These are phyloP conservation scores for Halyomorpha halys DNA, from an alignment of 1,140 invertebrate genomes.

Conservation along the genomic window DNA sequence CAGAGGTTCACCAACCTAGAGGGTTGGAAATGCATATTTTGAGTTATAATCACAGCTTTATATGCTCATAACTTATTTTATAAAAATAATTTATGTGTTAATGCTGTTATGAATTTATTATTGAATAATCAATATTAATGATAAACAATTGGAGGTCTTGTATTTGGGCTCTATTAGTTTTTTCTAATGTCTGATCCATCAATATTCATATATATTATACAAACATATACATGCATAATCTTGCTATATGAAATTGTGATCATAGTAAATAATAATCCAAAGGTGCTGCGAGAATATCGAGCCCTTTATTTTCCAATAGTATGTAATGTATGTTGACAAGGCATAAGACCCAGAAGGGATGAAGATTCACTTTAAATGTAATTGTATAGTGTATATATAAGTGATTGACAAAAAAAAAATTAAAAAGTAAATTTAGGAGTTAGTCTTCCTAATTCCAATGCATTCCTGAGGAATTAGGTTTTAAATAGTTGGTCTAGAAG, in stretches of 20 bases:
- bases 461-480: too few relatives aligned
- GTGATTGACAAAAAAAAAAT: not conserved
- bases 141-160: not conserved
- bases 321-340: conserved; percentile 15
- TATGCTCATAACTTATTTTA: too few relatives aligned
- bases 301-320: conserved; percentile 11
- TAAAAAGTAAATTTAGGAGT: conserved; percentile 1
- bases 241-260: not conserved
- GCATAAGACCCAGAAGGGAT: conserved; percentile 5
- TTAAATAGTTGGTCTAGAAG: not conserved
- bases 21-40: too few relatives aligned
- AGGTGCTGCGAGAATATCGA: conserved; percentile 3
- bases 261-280: not conserved
- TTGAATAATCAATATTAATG: not conserved
- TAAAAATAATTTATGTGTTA: too few relatives aligned
- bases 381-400: conserved; percentile 12
- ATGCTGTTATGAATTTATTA: too few relatives aligned
- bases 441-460: not conserved
- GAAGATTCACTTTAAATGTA: conserved; percentile 7
- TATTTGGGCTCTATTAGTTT: not conserved
- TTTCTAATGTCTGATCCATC: too few relatives aligned
- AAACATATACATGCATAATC: not conserved
- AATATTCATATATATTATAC: not conserved
- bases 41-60: too few relatives aligned
- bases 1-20: too few relatives aligned